A percentile compares a stretch with the other conserved stretches of the same genome.
phyloP scores from a whole-genome alignment of 2,113 vertebrate genomes.

The Lipophrys pholis region DNA sequence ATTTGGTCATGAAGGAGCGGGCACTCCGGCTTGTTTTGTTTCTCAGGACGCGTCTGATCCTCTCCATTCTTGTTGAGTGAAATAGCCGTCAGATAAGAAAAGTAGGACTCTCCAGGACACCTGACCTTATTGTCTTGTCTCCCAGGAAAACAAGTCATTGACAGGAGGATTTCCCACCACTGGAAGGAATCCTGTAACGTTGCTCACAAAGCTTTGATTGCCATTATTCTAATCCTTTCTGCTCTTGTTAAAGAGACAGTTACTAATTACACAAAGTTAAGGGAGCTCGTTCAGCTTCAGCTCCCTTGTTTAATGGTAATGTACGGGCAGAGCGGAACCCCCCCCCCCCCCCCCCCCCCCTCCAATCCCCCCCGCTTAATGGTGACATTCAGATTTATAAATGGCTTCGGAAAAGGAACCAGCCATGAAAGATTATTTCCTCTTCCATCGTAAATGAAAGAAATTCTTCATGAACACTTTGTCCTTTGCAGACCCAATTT shows the following conservation, averaged over 20 bases:
- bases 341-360: conserved; percentile 57
- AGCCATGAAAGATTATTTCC: conserved; percentile 80
- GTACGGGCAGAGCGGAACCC: conserved; percentile 51
- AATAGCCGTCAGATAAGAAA: conserved; percentile 45
- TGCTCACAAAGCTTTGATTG: conserved; percentile 53
- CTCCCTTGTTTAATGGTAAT: conserved; percentile 70
- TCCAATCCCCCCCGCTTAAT: conserved; percentile 68
- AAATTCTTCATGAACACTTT: conserved; percentile 79
- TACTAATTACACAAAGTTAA: conserved; percentile 76
- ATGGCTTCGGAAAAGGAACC: conserved; percentile 77
- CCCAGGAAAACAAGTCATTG: conserved; percentile 40
- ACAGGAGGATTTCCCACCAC: conserved; percentile 27
- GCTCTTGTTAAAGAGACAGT: conserved; percentile 68
- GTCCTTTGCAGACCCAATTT: conserved; percentile 84
- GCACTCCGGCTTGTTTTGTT: conserved; percentile 58
- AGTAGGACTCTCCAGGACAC: conserved; percentile 37
- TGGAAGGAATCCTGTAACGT: conserved; percentile 32
- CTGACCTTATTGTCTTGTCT: conserved; percentile 51
- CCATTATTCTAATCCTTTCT: conserved; percentile 52
- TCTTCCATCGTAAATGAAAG: conserved; percentile 78
- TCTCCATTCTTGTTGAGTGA: conserved; percentile 59
- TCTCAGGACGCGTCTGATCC: conserved; percentile 59
- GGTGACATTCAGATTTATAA: conserved; percentile 79
- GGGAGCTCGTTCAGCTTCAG: conserved; percentile 59
- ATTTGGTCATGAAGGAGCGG: conserved; percentile 75